A percentile compares a stretch with the other conserved stretches of the same genome.
Conservation (phyloP, 2,113 vertebrate species). For the Lycocorax pyrrhopterus region DNA sequence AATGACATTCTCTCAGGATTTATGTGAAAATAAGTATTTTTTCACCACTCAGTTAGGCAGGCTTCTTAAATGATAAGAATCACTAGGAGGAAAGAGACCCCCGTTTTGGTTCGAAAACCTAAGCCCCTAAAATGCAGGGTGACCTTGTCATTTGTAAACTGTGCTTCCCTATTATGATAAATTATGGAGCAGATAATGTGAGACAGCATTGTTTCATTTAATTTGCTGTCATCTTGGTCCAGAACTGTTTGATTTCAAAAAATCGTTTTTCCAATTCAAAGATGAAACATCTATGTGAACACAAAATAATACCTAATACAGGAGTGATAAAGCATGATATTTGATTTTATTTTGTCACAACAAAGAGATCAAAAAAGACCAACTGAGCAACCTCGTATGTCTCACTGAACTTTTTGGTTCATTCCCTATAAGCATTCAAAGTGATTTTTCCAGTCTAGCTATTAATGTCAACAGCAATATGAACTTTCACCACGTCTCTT, state of each 20-base stretch:
- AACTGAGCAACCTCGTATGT: background rate
- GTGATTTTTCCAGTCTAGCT: background rate
- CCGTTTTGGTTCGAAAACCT: background rate
- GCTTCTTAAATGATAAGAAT: background rate
- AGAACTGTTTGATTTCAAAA: background rate
- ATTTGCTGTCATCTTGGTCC: background rate
- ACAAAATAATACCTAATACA: background rate
- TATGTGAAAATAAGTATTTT: background rate
- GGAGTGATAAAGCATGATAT: background rate
- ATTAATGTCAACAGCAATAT: background rate
- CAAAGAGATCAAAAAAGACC: background rate
- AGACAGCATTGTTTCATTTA: background rate
- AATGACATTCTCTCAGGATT: background rate
- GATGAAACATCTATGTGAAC: background rate
- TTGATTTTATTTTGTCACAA: background rate
- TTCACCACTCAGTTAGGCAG: background rate
- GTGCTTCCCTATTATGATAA: background rate
- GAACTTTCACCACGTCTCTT: background rate
- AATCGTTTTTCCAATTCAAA: background rate
- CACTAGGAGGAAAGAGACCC: background rate
- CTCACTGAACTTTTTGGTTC: background rate
- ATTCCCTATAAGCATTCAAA: background rate
- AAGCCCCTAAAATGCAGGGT: background rate
- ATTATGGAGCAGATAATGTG: background rate
- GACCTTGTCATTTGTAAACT: background rate